A percentile compares a stretch with the other conserved stretches of the same genome.
Conservation (phyloP, 2,113 vertebrate genomes). For the Sander lucioperca region DNA sequence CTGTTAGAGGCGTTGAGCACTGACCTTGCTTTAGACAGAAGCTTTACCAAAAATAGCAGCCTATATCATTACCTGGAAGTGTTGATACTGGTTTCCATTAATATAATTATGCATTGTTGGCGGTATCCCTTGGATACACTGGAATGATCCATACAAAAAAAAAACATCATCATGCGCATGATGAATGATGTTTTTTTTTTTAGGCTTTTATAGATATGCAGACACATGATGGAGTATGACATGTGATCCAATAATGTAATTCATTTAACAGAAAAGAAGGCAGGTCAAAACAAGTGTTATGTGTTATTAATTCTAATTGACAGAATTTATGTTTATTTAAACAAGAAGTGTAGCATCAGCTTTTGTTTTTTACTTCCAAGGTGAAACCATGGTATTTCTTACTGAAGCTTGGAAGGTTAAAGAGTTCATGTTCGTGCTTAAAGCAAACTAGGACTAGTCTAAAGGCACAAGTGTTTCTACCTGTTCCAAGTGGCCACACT, state of each 20-base stretch:
- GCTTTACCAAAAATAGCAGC: slow-evolving; percentile 37
- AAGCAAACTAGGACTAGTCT: slow-evolving; percentile 12
- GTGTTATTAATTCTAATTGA: slow-evolving; percentile 20
- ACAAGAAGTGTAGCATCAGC: background rate
- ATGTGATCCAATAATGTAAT: slow-evolving; percentile 24
- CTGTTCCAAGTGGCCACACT: background rate
- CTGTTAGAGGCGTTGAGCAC: slow-evolving; percentile 2
- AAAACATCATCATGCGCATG: too few relatives aligned
- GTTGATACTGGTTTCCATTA: slow-evolving; percentile 57
- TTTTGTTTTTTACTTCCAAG: background rate
- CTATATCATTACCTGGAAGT: slow-evolving; percentile 52
- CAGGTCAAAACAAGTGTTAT: slow-evolving; percentile 9
- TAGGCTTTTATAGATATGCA: slow-evolving; percentile 30
- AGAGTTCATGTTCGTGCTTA: slow-evolving; percentile 24
- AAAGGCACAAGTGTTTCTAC: background rate
- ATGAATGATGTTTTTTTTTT: slow-evolving; percentile 26
- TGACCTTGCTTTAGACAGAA: slow-evolving; percentile 38
- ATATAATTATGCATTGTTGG: slow-evolving; percentile 49
- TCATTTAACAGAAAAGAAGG: slow-evolving; percentile 10
- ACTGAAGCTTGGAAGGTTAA: slow-evolving; percentile 7
- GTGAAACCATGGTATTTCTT: background rate
- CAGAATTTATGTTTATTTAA: background rate
- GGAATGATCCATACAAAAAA: slow-evolving; percentile 38
- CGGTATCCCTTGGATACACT: slow-evolving; percentile 53
- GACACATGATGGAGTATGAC: slow-evolving; percentile 17